Evolutionary conservation across 2,113 vertebrate species (phyloP), one percentile per base, ranked within the genome.

Genomic region (Dissostichus mawsoni): DNA sequence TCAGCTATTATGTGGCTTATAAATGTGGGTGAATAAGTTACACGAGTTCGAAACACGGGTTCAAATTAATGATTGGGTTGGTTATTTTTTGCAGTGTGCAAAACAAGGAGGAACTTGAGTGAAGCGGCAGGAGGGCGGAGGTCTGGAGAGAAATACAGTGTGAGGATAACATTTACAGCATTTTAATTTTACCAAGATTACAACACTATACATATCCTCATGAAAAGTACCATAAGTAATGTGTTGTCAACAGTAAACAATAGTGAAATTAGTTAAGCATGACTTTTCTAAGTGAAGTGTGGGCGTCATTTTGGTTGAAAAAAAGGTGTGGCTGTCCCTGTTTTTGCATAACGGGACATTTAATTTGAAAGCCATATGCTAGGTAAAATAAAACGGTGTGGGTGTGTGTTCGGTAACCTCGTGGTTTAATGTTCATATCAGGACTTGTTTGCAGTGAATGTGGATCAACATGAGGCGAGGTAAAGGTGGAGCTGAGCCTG

Each of bases 21-120:
- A 23, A 36, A 4, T 45, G 33, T 5, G 7, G 0, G 68, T 18
- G 1, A 61, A 25, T 2, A 11, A 6, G 36, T 3, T 0, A 23
- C 1, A 3, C 1, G 18, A 68, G 9, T n/a, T 17, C 4, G n/a
- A 2, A 20, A 10, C 0, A 6, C 2, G 13, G 18, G 17, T 7
- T 63, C 1, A 58, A 23, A 18, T 44, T 1, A 44, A 11, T 58
- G n/a, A 0, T 12, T 12, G 18, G 29, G 36, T 8, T 16, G 2
- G 70, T 17, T 55, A 66, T 83, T 79, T 89, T 88, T 85, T 92
- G 25, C 73, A 91, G 87, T 11, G 83, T 69, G 20, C 45, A 59
- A 48, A 57, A 53, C 68, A 33, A 79, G 77, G 82, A 80, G 81
- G 78, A 44, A 56, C 76, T 58, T 69, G 10, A n/a, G 36, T 1